These are phyloP conservation scores for Suncus etruscus DNA, from an alignment of 2,113 vertebrate species.

Conservation along the genomic window DNA sequence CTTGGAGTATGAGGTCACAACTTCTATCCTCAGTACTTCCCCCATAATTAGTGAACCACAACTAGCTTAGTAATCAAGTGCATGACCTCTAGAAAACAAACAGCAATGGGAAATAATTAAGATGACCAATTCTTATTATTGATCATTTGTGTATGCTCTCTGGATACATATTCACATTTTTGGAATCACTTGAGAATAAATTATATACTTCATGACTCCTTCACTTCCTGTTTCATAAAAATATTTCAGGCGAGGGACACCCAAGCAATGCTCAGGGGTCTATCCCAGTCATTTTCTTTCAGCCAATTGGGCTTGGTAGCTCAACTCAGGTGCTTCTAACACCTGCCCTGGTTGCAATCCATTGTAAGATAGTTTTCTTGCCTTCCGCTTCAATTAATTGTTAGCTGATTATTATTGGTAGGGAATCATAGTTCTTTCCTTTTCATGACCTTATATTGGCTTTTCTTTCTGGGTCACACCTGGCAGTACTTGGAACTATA, in stretches of 20 bases:
- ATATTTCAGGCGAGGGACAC: not conserved
- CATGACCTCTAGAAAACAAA: too few species aligned
- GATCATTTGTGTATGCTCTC: not conserved
- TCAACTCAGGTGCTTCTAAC: not conserved
- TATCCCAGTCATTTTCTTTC: too few species aligned
- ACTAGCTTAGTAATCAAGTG: too few species aligned
- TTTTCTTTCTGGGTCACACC: too few species aligned
- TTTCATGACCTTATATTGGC: too few species aligned
- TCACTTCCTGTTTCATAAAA: slow-evolving; percentile 24
- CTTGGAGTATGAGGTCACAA: too few species aligned
- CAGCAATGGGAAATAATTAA: not conserved
- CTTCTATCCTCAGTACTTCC: too few species aligned
- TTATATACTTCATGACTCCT: slow-evolving; percentile 23
- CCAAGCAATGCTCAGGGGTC: too few species aligned
- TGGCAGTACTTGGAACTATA: too few species aligned
- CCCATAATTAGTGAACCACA: too few species aligned
- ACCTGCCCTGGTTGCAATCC: not conserved
- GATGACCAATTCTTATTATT: too few species aligned
- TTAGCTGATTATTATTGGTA: slow-evolving; percentile 26
- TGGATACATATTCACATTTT: not conserved
- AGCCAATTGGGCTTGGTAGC: not conserved
- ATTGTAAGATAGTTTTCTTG: not conserved
- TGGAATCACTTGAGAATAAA: not conserved
- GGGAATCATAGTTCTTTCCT: not conserved
- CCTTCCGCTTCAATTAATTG: too few species aligned